A percentile compares a stretch with the other conserved stretches of the same genome.
phyloP scores from a whole-genome alignment of 2,113 vertebrate species.

The Steatornis caripensis region DNA sequence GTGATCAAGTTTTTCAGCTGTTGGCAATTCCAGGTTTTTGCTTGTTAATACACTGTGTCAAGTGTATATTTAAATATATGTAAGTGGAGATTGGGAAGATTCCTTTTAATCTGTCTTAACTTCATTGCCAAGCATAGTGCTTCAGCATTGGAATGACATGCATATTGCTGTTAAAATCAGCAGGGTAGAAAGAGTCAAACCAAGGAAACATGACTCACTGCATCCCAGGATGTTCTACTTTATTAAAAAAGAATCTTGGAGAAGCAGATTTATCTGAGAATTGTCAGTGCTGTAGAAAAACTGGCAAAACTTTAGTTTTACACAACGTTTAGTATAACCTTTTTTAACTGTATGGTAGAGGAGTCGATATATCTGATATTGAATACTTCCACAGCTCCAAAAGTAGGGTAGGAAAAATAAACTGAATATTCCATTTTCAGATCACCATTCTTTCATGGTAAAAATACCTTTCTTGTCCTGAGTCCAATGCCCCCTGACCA shows the following conservation, averaged over 20 bases:
- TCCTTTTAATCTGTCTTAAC: neutral
- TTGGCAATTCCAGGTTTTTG: neutral
- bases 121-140: neutral
- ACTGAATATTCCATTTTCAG: neutral
- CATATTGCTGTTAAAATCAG: neutral
- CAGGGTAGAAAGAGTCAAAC: neutral
- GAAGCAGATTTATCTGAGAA: neutral
- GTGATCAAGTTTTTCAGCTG: neutral
- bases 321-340: neutral
- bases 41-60: neutral
- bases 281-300: neutral
- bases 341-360: neutral
- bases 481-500: neutral
- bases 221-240: neutral
- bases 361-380: neutral
- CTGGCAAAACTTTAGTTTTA: neutral
- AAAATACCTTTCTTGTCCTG: neutral
- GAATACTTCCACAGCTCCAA: neutral
- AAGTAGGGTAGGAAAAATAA: constrained; percentile 1
- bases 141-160: neutral
- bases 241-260: neutral
- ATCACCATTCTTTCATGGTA: neutral
- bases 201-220: neutral
- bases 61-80: neutral
- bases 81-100: neutral